A percentile compares a stretch with the other conserved stretches of the same genome.
Conservation (phyloP, 2,888 invertebrate species). For the Drosophila koepferae region DNA sequence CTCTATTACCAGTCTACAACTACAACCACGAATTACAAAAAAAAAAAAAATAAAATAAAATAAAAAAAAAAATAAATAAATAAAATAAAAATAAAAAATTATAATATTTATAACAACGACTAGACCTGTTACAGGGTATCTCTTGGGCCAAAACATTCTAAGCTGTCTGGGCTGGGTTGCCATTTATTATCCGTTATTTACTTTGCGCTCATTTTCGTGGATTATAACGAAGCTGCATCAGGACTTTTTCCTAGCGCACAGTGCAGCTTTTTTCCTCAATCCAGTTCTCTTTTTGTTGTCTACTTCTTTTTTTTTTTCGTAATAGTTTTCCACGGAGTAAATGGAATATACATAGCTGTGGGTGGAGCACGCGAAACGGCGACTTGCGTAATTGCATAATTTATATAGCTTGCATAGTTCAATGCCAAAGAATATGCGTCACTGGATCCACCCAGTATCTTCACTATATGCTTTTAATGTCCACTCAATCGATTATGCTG, state of each 20-base stretch:
- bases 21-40: too few species aligned
- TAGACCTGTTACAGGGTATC: neutral
- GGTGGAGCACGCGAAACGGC: neutral
- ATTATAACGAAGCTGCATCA: slow-evolving; percentile 33
- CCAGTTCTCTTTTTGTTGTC: neutral
- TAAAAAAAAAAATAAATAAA: too few species aligned
- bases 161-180: neutral
- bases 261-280: neutral
- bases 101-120: too few species aligned
- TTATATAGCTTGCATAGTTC: neutral
- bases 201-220: slow-evolving; percentile 57
- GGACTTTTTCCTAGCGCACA: slow-evolving; percentile 14
- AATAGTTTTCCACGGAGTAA: slow-evolving; percentile 4
- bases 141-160: too few species aligned
- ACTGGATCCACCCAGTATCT: neutral
- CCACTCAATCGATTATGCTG: neutral
- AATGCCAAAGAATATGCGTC: neutral
- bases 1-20: neutral
- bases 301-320: neutral
- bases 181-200: slow-evolving; percentile 45
- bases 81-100: too few species aligned
- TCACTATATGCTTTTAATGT: neutral
- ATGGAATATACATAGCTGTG: neutral
- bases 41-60: too few species aligned
- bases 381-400: slow-evolving; percentile 9